phyloP scores from a whole-genome alignment of 2,113 vertebrate species.

The Odontophorus gujanensis region DNA sequence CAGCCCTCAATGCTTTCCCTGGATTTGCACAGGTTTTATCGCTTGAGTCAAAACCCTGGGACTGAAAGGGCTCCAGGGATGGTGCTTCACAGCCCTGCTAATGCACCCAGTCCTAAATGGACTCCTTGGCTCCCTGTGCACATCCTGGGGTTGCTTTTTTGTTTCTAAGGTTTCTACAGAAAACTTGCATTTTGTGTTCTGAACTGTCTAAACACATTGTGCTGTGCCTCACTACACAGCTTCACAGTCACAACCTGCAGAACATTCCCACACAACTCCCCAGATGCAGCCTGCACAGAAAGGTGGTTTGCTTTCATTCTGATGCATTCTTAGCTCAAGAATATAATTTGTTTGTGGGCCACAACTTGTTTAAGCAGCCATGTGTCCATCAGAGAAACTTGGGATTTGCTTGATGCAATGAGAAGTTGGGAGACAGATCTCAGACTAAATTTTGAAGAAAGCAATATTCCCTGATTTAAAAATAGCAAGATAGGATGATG shows the following conservation, averaged over 20 bases:
- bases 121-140: neutral
- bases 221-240: neutral
- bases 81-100: constrained; percentile 1
- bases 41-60: constrained; percentile 13
- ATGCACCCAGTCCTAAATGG: constrained; percentile 13
- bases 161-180: neutral
- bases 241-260: neutral
- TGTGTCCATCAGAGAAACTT: neutral
- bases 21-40: constrained; percentile 29
- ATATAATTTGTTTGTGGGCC: neutral
- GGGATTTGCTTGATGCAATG: constrained; percentile 51
- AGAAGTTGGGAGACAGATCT: constrained; percentile 48
- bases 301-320: neutral
- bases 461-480: constrained; percentile 69
- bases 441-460: constrained; percentile 57
- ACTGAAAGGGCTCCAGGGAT: neutral
- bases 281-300: neutral
- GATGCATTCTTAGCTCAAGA: neutral
- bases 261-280: neutral
- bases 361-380: neutral
- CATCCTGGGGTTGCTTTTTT: neutral
- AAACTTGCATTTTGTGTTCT: neutral
- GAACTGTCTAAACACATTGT: neutral
- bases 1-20: constrained; percentile 6
- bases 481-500: constrained; percentile 67